Base-by-base conservation (phyloP, 2,888 invertebrate species). In the Leucophora obtusa region DNA sequence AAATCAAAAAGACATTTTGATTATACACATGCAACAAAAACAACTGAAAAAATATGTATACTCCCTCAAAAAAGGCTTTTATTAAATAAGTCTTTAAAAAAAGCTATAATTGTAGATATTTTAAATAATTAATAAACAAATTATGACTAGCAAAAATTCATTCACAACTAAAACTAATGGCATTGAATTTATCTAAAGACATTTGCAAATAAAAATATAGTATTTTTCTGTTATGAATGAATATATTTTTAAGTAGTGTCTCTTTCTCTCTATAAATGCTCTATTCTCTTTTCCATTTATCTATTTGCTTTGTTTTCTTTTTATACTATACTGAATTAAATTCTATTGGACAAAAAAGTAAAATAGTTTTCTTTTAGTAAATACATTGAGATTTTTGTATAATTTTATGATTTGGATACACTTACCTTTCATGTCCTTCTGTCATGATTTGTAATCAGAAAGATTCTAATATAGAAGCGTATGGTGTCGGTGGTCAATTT, bases 351-450 rank as follows among this genome's bases (percentile, higher is more conserved):
- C 15, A 58, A n/a, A 33, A 54, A 71, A 62, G 53, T 70, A 60
- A 63, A 74, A 58, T 56, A 50, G 33, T 54, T 59, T 69, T 69
- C 10, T 56, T 43, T 43, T 33, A 35, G 35, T 11, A 59, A 14
- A 24, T 53, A 65, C 4, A 11, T 17, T 60, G 8, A 17, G n/a
- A 11, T 21, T 47, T 18, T 35, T 28, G 9, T 51, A 14, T 1
- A 10, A 2, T 10, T 53, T 51, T 11, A 51, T 62, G 1, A 21
- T 14, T n/a, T 24, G 10, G 28, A 50, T 65, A 21, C 15, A 94
- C 95, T 95, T 92, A 96, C 96, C 95, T 95, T 93, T 96, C 96
- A 94, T 94, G 94, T 94, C 94, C 93, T 93, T 95, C 96, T 94
- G 95, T 95, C 96, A 96, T 96, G 95, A 92, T 95, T 95, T 92